Base-by-base conservation (phyloP, 2,888 invertebrate species). In the Monopis laevigella region DNA sequence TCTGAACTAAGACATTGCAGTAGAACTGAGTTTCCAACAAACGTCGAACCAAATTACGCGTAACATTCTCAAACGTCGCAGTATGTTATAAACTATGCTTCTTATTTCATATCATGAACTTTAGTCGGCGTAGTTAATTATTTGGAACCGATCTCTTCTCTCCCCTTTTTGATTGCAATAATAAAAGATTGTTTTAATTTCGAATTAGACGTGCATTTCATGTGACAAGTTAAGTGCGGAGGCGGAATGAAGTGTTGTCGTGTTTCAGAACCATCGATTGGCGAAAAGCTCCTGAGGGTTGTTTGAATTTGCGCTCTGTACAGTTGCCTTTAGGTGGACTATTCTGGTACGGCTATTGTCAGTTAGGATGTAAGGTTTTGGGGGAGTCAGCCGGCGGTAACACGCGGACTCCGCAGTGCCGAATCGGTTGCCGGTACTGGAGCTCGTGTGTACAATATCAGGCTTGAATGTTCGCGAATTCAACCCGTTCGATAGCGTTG, bases 261-360 rank as follows among this genome's bases (percentile, higher is more conserved):
- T 73, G 72, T 73, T 72, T 62, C 70, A 65, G 69, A 65, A 67
- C 58, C 77, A 78, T 80, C 78, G 78, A 78, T 80, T 78, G 68
- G 73, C 58, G 61, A 62, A 12, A 2, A 21, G 19, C n/a, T 2
- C 36, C 17, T 2, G 19, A 17, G 32, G 14, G 32, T 32, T 32
- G 10, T 10, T 32, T 32, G 17, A 32, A 32, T 17, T 14, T 17
- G 17, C 16, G 3, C 32, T 17, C 17, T 32, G 17, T 32, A 17
- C 10, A 32, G 17, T 32, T n/a, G 2, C 16, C 16, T 2, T 32
- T 17, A 17, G 32, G 32, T 17, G 32, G 16, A 32, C 16, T 32
- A 5, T 32, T n/a, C n/a, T n/a, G n/a, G n/a, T n/a, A n/a, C 32
- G 16, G 10, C 17, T 14, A 14, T 16, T n/a, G n/a, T n/a, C 13